Evolutionary conservation across 2,888 invertebrate genomes (phyloP), one percentile per base, ranked within the genome.

Genomic region (Muschampia plurimacula): DNA sequence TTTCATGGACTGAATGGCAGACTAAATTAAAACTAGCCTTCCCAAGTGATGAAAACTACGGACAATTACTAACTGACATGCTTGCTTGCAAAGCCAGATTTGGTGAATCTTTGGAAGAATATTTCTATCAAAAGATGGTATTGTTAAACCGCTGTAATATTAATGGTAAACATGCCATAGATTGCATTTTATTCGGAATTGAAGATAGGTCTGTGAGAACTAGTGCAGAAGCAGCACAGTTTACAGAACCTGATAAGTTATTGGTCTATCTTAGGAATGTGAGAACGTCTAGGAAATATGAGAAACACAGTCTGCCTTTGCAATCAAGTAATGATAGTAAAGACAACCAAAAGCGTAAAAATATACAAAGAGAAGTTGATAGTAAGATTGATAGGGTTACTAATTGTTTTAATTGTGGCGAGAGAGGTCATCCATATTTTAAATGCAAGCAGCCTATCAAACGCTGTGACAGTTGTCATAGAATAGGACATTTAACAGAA

Each of bases 71-170:
- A 6, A 66, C 65, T 1, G 66, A 66, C 0, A 71, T 71, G 71
- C 66, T 71, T 13, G 59, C 36, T 15, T 59, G 70, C 36, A 70
- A 22, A n/a, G 65, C 65, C 6, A 44, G 65, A 49, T 66, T 49
- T 28, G 66, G 59, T 13, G 71, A 71, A 5, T 57, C 71, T 10
- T 22, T 69, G 10, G 77, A 77, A 59, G 75, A 80, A 7, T 80
- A 80, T 67, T 80, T 69, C 69, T 78, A 79, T 67, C 74, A 79
- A 6, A 79, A 79, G 52, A 74, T 75, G 39, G 63, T 73, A 22
- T 46, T 78, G 2, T 49, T 79, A 55, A 76, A 78, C 67, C 63
- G 76, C 13, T 79, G 79, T 72, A 44, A 64, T 15, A 75, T 79
- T 13, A 55, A 36, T 15, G 76, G 74, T 3, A 75, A 73, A 52